phyloP scores from a whole-genome alignment of 2,888 invertebrate genomes.

The Synanthedon myopaeformis region DNA sequence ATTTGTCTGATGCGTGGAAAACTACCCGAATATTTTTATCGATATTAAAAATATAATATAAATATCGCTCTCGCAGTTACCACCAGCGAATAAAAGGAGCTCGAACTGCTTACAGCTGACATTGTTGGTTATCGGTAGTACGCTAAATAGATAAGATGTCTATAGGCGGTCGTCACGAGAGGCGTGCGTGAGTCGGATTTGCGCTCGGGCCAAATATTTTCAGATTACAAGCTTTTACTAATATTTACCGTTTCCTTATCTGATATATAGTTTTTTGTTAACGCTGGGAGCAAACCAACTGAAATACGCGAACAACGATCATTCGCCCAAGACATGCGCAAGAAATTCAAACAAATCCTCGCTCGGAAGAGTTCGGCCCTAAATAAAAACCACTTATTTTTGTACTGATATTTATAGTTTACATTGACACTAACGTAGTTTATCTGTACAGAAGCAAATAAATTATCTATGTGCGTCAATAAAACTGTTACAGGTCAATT shows the following conservation, averaged over 20 bases:
- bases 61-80: background rate
- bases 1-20: constrained; percentile 8
- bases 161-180: constrained; percentile 35
- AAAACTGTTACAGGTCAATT: constrained; percentile 6
- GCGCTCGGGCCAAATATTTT: constrained; percentile 14
- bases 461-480: constrained; percentile 19
- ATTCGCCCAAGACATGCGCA: too few relatives aligned
- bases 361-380: constrained; percentile 3
- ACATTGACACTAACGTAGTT: constrained; percentile 21
- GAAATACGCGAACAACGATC: too few relatives aligned
- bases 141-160: constrained; percentile 51
- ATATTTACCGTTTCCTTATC: constrained; percentile 17
- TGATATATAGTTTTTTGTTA: constrained; percentile 6
- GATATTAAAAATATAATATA: background rate
- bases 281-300: too few relatives aligned
- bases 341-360: too few relatives aligned
- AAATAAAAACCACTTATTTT: constrained; percentile 4
- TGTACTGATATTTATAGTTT: constrained; percentile 14
- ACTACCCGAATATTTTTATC: constrained; percentile 9
- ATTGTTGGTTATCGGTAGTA: constrained; percentile 43
- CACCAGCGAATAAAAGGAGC: constrained; percentile 19
- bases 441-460: constrained; percentile 19
- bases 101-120: constrained; percentile 35
- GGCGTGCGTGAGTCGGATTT: constrained; percentile 37
- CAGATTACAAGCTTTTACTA: constrained; percentile 20